Evolutionary conservation across 2,113 vertebrate genomes (phyloP).

Genomic region (Tachycineta bicolor): DNA sequence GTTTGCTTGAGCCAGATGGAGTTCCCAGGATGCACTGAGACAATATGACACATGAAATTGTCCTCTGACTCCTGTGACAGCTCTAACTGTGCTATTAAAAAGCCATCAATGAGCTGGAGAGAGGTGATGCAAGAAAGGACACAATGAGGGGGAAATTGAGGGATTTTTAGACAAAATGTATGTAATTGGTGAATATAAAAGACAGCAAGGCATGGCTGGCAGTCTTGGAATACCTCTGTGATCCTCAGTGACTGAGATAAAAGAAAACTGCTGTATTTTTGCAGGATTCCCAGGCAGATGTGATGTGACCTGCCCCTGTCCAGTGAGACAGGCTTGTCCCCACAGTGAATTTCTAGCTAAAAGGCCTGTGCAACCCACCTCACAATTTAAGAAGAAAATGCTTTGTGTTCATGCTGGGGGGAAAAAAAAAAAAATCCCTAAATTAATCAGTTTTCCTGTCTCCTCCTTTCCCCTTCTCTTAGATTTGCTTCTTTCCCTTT

Average conservation of each 20-base stretch:
- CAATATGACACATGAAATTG: slow-evolving; percentile 1
- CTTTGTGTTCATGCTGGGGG: neutral
- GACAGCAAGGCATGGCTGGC: neutral
- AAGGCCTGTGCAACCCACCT: neutral
- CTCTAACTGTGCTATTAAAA: slow-evolving; percentile 59
- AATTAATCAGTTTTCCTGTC: neutral
- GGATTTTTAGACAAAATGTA: neutral
- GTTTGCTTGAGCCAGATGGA: slow-evolving; percentile 17
- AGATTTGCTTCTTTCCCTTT: neutral
- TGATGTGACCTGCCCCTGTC: neutral
- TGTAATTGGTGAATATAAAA: neutral
- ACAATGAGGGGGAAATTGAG: neutral
- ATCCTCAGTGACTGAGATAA: neutral
- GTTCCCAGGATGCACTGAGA: slow-evolving; percentile 25
- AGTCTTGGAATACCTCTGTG: neutral
- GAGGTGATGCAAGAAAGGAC: neutral
- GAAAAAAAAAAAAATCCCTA: neutral
- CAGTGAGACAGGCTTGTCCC: neutral
- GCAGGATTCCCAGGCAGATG: neutral
- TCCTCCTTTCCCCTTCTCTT: neutral
- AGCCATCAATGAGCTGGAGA: slow-evolving; percentile 8
- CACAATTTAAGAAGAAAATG: neutral
- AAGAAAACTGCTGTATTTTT: neutral
- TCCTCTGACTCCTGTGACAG: slow-evolving; percentile 41
- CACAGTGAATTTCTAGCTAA: neutral